Base-by-base conservation (phyloP, 2,888 invertebrate genomes). In the Rhopalosiphum nymphaeae region DNA sequence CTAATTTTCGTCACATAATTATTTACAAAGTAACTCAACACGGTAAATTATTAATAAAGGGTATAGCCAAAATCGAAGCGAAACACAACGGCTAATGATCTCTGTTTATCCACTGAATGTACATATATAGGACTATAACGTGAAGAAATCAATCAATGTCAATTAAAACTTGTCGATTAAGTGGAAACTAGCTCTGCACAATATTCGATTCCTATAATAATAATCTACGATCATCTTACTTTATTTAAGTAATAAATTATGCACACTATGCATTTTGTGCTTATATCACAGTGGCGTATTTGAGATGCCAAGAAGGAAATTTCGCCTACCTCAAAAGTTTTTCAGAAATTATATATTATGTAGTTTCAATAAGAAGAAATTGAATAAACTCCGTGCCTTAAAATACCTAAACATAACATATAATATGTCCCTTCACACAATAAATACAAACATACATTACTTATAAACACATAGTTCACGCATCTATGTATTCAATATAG, bases 161-260 rank as follows among this genome's bases (percentile, higher is more conserved):
- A 78, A 78, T 36, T 36, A 78, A 78, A 78, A 78, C 78, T 78
- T 78, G 78, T 78, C 78, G 78, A 78, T 78, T 78, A 78, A 36
- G 78, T 78, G 78, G 36, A 78, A 78, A 78, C 78, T 78, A 78
- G 78, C 78, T 36, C 7, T 9, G 78, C 78, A 42, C 36, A 78
- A 78, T 36, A 78, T 36, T 78, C 3, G 21, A 78, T 78, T 78
- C 36, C 9, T 21, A 21, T 36, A 36, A 36, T 78, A 78, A 36
- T 78, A 78, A 78, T 36, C 78, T 9, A 36, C 78, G 36, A 78
- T 78, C 78, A 36, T 36, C 36, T 78, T 36, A 78, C 36, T 78
- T 78, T 21, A 9, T 21, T 78, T 21, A 36, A 78, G 36, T 42
- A 78, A 36, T 21, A 78, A 78, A 78, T 78, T 78, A 42, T 78